Evolutionary conservation across 2,797 vertebrate genomes (phyloP).

Genomic region (Thalassophryne amazonica): DNA sequence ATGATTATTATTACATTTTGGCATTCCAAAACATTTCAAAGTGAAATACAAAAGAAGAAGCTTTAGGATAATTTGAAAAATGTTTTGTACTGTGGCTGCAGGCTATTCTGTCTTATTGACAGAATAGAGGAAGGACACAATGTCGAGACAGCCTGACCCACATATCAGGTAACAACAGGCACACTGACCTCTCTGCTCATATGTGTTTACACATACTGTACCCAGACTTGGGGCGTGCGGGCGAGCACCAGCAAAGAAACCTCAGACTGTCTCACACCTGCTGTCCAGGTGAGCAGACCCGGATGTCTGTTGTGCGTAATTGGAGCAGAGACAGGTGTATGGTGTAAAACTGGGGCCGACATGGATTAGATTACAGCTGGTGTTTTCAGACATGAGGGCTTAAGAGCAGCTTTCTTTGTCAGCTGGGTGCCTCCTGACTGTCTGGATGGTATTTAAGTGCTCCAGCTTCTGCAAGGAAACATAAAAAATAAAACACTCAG

Average conservation of each 20-base stretch:
- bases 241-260: too few relatives aligned
- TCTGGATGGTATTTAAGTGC: slow-evolving; percentile 34
- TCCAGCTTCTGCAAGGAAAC: slow-evolving; percentile 7
- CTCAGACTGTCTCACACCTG: too few relatives aligned
- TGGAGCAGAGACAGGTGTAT: slow-evolving; percentile 66
- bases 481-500: background rate
- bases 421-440: slow-evolving; percentile 46
- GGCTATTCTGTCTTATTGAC: too few relatives aligned
- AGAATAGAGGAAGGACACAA: too few relatives aligned
- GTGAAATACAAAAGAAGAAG: too few relatives aligned
- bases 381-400: slow-evolving; percentile 78
- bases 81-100: too few relatives aligned
- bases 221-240: slow-evolving; percentile 14
- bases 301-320: slow-evolving; percentile 65
- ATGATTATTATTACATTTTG: too few relatives aligned
- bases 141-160: too few relatives aligned
- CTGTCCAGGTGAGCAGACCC: slow-evolving; percentile 76
- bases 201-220: slow-evolving; percentile 33
- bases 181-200: slow-evolving; percentile 13
- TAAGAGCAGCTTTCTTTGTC: slow-evolving; percentile 80
- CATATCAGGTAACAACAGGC: too few relatives aligned
- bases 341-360: slow-evolving; percentile 62
- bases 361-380: slow-evolving; percentile 88
- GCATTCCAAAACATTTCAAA: too few relatives aligned
- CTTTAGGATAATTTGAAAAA: too few relatives aligned